Percentiles rank a stretch among this genome's conserved stretches.
Evolutionary conservation across 2,797 vertebrate genomes (phyloP).

Genomic region (Poeciliopsis infans): DNA sequence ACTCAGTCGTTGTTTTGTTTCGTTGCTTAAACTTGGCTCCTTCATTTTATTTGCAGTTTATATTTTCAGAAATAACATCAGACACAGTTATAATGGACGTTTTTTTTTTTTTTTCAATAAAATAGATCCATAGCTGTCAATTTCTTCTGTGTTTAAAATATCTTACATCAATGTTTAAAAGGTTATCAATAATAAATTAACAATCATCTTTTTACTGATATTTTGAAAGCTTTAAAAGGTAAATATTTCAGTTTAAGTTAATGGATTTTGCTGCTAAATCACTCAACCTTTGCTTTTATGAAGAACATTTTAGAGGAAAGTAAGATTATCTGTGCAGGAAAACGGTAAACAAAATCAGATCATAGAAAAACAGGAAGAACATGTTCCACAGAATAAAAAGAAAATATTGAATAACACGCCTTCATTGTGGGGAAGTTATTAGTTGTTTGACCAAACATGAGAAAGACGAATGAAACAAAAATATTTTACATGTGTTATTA

Average conservation of each 20-base stretch:
- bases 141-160: neutral
- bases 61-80: neutral
- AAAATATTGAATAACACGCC: neutral
- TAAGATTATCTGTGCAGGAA: neutral
- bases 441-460: neutral
- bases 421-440: neutral
- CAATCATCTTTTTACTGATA: neutral
- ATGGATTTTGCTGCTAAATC: neutral
- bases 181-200: slow-evolving; percentile 1
- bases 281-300: neutral
- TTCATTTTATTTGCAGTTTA: slow-evolving; percentile 35
- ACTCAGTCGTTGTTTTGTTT: neutral
- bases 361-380: neutral
- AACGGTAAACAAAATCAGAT: neutral
- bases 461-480: neutral
- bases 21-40: slow-evolving; percentile 1
- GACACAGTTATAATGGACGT: neutral
- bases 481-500: too few relatives aligned
- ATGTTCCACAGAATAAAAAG: neutral
- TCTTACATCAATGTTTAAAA: slow-evolving; percentile 15
- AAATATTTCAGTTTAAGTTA: neutral
- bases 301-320: neutral
- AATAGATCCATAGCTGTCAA: neutral
- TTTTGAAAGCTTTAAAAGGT: neutral
- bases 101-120: neutral